Percentiles rank a stretch among this genome's conserved stretches.
These are phyloP conservation scores for Junonia oenone DNA, from an alignment of 2,888 invertebrate species.

Conservation along the genomic window DNA sequence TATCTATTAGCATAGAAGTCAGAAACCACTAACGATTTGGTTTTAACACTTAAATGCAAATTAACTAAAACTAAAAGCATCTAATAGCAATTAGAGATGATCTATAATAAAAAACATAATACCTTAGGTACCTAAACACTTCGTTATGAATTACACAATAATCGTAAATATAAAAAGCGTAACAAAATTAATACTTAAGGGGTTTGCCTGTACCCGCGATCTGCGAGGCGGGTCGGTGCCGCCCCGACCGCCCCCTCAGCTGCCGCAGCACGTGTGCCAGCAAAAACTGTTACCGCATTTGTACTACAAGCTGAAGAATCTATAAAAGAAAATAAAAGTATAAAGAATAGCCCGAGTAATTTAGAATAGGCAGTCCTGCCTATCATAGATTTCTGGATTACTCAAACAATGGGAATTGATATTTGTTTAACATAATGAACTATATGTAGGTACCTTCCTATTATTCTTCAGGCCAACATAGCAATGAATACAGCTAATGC, in stretches of 20 bases:
- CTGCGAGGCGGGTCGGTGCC: constrained; percentile 52
- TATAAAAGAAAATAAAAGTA: not conserved
- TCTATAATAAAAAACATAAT: not conserved
- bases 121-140: not conserved
- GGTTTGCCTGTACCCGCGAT: constrained; percentile 35
- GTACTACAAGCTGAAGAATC: not conserved
- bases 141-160: constrained; percentile 4
- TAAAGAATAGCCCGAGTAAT: no score
- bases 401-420: no score
- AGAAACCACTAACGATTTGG: no score
- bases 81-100: no score
- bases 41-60: no score
- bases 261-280: constrained; percentile 34
- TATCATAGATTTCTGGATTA: no score
- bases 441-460: no score
- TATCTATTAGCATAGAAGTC: no score
- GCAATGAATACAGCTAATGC: no score
- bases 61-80: not conserved
- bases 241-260: constrained; percentile 51
- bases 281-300: constrained; percentile 16
- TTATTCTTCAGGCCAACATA: no score
- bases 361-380: no score
- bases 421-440: no score
- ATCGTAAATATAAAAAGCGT: constrained; percentile 18
- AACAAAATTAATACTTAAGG: constrained; percentile 25